Evolutionary conservation across 2,113 vertebrate genomes (phyloP).

Genomic region (Mugil cephalus): DNA sequence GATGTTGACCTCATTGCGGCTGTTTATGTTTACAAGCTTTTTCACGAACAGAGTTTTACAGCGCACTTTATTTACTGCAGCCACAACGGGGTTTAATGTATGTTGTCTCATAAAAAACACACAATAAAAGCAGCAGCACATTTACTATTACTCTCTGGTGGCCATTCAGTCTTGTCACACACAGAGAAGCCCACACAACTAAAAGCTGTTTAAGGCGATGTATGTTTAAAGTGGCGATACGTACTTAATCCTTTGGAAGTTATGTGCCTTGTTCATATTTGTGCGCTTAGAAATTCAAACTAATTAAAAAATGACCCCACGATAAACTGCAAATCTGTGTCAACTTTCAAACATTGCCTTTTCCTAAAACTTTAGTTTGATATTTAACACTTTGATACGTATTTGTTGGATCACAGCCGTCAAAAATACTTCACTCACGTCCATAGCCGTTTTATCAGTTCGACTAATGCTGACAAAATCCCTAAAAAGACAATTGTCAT

Average conservation of each 20-base stretch:
- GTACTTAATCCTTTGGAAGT: constrained; percentile 3
- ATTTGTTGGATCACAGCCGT: constrained; percentile 23
- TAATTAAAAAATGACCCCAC: neutral
- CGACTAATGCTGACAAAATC: constrained; percentile 73
- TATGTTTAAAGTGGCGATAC: constrained; percentile 19
- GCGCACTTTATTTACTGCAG: constrained; percentile 81
- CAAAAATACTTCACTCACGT: constrained; percentile 46
- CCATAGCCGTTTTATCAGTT: constrained; percentile 56
- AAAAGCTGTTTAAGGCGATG: constrained; percentile 48
- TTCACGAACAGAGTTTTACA: constrained; percentile 80
- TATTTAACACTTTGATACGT: no score
- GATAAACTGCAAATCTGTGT: no score
- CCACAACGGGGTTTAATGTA: constrained; percentile 80
- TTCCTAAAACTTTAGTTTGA: no score
- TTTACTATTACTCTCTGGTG: constrained; percentile 81
- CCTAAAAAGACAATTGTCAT: constrained; percentile 82
- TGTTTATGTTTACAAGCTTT: constrained; percentile 85
- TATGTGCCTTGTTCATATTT: constrained; percentile 3
- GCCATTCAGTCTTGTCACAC: constrained; percentile 75
- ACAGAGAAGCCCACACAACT: constrained; percentile 43
- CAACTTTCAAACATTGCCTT: neutral
- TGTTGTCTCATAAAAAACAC: constrained; percentile 83
- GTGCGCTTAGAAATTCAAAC: constrained; percentile 3
- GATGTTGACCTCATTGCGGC: constrained; percentile 79
- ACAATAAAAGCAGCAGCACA: constrained; percentile 76